Conservation (phyloP, 23 tunicate genomes). For the Ciona savignyi region DNA sequence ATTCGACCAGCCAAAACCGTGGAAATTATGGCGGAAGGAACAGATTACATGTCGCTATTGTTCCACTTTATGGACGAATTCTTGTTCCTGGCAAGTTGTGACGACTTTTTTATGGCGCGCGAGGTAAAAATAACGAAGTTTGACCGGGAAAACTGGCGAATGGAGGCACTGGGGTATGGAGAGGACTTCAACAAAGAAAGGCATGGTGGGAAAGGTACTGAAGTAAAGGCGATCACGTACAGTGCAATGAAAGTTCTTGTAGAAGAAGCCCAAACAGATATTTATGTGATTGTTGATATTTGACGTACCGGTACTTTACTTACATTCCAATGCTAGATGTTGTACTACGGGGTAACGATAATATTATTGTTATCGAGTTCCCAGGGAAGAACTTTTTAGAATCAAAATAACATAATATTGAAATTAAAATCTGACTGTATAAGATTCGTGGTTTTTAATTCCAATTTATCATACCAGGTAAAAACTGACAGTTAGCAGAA, state of each 20-base stretch:
- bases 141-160: slow-evolving; percentile 60
- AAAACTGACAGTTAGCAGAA: too few relatives aligned
- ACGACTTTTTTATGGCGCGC: slow-evolving; percentile 85
- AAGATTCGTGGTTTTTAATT: too few relatives aligned
- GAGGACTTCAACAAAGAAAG: slow-evolving; percentile 73
- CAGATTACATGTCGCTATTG: slow-evolving; percentile 64
- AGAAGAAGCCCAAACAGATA: slow-evolving; percentile 30
- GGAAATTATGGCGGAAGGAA: slow-evolving; percentile 65
- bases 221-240: slow-evolving; percentile 95
- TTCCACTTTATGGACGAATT: slow-evolving; percentile 77
- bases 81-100: slow-evolving; percentile 67
- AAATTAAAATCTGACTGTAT: too few relatives aligned
- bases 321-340: too few relatives aligned
- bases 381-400: too few relatives aligned
- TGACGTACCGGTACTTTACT: too few relatives aligned
- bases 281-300: slow-evolving; percentile 94
- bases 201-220: slow-evolving; percentile 98
- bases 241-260: slow-evolving; percentile 81
- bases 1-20: slow-evolving; percentile 54
- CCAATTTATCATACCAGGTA: too few relatives aligned
- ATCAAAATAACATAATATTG: too few relatives aligned
- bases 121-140: slow-evolving; percentile 63
- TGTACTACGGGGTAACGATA: too few relatives aligned
- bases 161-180: slow-evolving; percentile 72
- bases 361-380: too few relatives aligned